Percentiles rank a stretch among this genome's conserved stretches.
These are phyloP conservation scores for Aplysina aerophoba DNA, from an alignment of 37 sponge, comb jelly and placozoan genomes.

Conservation along the genomic window DNA sequence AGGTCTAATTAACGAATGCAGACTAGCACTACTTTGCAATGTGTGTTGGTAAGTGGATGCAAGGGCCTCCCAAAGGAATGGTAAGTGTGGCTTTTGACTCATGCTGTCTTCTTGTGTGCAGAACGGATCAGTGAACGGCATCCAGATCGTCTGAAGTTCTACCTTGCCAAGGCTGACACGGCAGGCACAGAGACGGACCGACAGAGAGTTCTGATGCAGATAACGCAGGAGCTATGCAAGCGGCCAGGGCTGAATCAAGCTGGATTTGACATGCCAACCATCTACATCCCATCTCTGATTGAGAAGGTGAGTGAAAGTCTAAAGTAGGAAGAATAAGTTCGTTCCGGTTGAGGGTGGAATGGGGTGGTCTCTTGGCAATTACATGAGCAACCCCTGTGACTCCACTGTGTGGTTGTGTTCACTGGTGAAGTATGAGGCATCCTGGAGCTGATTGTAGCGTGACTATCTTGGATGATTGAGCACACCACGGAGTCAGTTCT, in stretches of 20 bases:
- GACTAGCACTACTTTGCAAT: no score
- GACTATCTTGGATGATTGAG: no score
- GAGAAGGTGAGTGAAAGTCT: constrained; percentile 34
- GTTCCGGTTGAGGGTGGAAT: no score
- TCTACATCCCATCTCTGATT: constrained; percentile 68
- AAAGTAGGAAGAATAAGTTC: background rate
- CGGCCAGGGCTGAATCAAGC: constrained; percentile 79
- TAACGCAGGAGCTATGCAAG: constrained; percentile 83
- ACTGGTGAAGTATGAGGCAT: no score
- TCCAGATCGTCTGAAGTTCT: constrained; percentile 63
- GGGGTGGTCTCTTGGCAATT: no score
- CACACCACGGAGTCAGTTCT: no score
- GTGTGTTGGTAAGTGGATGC: no score
- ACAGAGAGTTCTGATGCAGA: constrained; percentile 83
- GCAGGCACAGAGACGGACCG: constrained; percentile 74
- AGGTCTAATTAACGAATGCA: no score
- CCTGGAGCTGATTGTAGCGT: no score
- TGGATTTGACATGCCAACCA: constrained; percentile 86
- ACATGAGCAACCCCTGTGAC: no score
- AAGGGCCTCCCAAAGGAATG: no score
- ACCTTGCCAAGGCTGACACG: constrained; percentile 78
- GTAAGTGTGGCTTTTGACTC: background rate
- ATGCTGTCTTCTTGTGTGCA: background rate
- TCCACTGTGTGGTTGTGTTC: no score
- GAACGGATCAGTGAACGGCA: constrained; percentile 50